These are phyloP conservation scores for Hybos culiciformis DNA, from an alignment of 2,888 invertebrate species.

Conservation along the genomic window DNA sequence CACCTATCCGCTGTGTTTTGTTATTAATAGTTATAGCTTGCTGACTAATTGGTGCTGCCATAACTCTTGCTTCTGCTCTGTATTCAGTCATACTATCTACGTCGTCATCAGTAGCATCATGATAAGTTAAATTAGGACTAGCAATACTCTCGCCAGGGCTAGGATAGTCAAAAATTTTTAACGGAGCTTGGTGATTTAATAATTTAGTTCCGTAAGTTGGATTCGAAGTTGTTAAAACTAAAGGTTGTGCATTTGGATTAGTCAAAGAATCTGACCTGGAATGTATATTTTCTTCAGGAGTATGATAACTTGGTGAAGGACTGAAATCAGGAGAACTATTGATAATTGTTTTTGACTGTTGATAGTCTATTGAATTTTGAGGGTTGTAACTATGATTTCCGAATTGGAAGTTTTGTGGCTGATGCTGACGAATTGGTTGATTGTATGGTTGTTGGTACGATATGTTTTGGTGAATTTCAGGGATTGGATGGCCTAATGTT, in stretches of 20 bases:
- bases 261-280: conserved; percentile 34
- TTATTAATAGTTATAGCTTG: conserved; percentile 47
- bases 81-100: conserved; percentile 43
- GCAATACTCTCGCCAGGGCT: conserved; percentile 12
- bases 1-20: conserved; percentile 27
- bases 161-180: conserved; percentile 16
- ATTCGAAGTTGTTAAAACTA: conserved; percentile 27
- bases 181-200: conserved; percentile 6
- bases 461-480: background rate
- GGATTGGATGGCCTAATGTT: background rate
- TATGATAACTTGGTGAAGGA: conserved; percentile 37
- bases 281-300: conserved; percentile 39
- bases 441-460: background rate
- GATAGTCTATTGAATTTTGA: background rate
- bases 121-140: conserved; percentile 13
- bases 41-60: conserved; percentile 60
- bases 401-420: conserved; percentile 10
- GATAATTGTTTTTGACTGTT: background rate
- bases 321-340: conserved; percentile 15
- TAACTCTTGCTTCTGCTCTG: conserved; percentile 55
- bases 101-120: conserved; percentile 29
- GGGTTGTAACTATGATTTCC: too few species aligned
- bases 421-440: conserved; percentile 8
- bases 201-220: conserved; percentile 22
- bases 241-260: conserved; percentile 30